Conservation (phyloP, 2,113 vertebrate species). For the Panthera leo region DNA sequence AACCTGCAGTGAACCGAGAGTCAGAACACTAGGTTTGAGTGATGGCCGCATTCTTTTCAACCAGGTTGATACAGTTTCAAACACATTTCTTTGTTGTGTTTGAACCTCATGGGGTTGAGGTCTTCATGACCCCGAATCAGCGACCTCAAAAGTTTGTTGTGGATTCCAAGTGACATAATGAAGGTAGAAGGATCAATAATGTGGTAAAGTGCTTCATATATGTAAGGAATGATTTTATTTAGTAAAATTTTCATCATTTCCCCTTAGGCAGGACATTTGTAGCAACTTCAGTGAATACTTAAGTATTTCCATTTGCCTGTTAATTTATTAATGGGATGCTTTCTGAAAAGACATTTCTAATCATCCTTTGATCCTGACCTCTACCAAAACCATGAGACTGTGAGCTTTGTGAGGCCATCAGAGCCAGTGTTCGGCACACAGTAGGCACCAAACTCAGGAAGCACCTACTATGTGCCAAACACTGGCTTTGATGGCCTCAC, state of each 20-base stretch:
- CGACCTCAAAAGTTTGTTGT: background rate
- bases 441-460: background rate
- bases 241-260: conserved; percentile 9
- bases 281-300: background rate
- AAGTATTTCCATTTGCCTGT: background rate
- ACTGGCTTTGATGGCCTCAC: background rate
- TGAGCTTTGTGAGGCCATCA: background rate
- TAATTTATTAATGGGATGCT: background rate
- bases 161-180: background rate
- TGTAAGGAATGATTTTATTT: background rate
- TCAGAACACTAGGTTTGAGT: background rate
- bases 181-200: background rate
- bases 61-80: background rate
- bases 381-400: background rate
- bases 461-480: background rate
- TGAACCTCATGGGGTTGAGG: background rate
- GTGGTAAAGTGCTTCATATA: background rate
- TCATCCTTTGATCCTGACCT: background rate
- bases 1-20: background rate
- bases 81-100: background rate
- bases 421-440: background rate
- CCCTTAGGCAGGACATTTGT: background rate
- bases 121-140: too few species aligned
- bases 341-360: background rate
- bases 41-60: background rate